Evolutionary conservation across 2,797 vertebrate genomes (phyloP), one percentile per base, ranked within the genome.

Genomic region (Allobates femoralis): DNA sequence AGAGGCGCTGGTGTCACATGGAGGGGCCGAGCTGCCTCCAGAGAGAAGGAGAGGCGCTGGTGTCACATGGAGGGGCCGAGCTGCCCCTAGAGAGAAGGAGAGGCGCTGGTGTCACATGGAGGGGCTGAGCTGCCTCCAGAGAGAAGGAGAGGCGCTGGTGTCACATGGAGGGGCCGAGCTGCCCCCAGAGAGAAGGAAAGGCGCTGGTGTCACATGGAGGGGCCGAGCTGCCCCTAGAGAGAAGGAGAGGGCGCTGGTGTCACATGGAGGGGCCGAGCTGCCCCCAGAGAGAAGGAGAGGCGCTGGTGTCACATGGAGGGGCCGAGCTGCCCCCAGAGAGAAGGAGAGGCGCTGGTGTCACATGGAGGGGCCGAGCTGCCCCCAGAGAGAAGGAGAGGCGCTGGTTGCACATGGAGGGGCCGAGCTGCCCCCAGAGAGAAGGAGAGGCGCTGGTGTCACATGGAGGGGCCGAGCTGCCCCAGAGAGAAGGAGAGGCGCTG

Each of bases 211-310:
- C 41, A 46, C 41, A 5, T 46, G 11, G 41, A 8, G 41, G 41
- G 41, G 41, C 41, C 41, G 41, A 46, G 41, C 41, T 5, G 41
- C 41, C 41, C 41, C 5, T 11, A 8, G 41, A 8, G 3, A 2
- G 32, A 19, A 69, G 2, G 23, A 21, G 19, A 37, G 8, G 18
- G n/a, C 1, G 21, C 19, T 8, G 41, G 19, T 60, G 56, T 60
- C 8, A 28, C 60, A 12, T 46, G 11, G 41, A 8, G 41, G 41
- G 41, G 6, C 41, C 41, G 41, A 46, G 41, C 41, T 5, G 41
- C 41, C 41, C 41, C 0, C 41, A 46, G 41, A 60, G 92, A 93
- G 26, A 92, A 95, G 8, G 89, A 91, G 58, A 92, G 41, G 41
- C 5, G 41, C 41, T 8, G 41, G 41, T 46, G 41, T 46, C 41